Conservation (phyloP, 1,140 invertebrate genomes). For the Drosophila triauraria region DNA sequence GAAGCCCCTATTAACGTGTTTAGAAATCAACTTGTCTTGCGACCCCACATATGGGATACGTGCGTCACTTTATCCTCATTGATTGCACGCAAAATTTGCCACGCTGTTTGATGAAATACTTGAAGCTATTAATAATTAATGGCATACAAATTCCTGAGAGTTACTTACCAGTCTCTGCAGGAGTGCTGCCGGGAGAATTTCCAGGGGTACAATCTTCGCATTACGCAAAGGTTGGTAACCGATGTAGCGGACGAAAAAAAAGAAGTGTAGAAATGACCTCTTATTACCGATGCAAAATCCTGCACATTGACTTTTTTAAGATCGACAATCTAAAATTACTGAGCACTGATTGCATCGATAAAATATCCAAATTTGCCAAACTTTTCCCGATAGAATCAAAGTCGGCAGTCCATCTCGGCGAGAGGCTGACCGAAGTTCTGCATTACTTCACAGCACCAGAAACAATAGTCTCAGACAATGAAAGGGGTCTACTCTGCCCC, state of each 20-base stretch:
- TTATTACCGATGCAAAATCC: not conserved
- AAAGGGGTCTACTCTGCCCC: constrained; percentile 9
- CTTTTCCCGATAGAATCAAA: not conserved
- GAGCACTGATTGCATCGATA: not conserved
- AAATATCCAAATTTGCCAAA: not conserved
- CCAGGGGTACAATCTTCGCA: not conserved
- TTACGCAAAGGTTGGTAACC: not conserved
- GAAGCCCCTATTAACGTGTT: too few species aligned
- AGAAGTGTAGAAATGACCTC: too few species aligned
- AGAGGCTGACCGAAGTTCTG: constrained; percentile 1
- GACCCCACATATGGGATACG: not conserved
- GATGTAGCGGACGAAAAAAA: not conserved
- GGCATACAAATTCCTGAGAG: too few species aligned
- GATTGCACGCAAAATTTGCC: not conserved
- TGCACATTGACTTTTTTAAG: not conserved
- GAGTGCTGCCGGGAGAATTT: not conserved
- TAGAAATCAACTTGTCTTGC: not conserved
- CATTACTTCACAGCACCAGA: constrained; percentile 13
- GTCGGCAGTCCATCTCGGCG: constrained; percentile 3
- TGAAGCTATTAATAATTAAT: too few species aligned
- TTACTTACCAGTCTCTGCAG: not conserved
- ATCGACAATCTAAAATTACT: not conserved
- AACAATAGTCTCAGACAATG: not conserved
- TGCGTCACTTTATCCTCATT: too few species aligned
- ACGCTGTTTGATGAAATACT: not conserved